These are phyloP conservation scores for Taxidea taxus DNA, from an alignment of 2,113 vertebrate genomes.

Conservation along the genomic window DNA sequence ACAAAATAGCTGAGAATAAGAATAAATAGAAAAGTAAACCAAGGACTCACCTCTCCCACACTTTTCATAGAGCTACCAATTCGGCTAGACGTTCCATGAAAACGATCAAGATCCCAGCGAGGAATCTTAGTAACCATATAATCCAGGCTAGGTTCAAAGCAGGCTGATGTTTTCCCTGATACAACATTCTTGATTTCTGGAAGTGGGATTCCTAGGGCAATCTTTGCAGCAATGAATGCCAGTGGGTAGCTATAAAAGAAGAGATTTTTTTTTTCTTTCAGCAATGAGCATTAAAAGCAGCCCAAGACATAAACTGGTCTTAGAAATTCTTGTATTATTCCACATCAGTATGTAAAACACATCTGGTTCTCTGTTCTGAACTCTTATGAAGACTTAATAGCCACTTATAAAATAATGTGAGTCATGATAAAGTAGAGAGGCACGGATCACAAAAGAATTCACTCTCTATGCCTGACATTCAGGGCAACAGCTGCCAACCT, in stretches of 20 bases:
- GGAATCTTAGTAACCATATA: conserved; percentile 97
- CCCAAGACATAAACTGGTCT: background rate
- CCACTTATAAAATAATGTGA: background rate
- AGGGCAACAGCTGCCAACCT: background rate
- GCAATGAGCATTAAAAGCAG: background rate
- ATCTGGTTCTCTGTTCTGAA: background rate
- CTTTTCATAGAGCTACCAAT: conserved; percentile 98
- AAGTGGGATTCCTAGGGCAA: conserved; percentile 93
- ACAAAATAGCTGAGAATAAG: background rate
- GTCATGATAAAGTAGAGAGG: background rate
- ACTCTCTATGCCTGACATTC: no score
- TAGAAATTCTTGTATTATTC: conserved; percentile 6
- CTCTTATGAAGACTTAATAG: background rate
- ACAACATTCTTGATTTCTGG: conserved; percentile 95
- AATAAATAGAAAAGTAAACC: background rate
- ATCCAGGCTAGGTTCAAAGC: conserved; percentile 96
- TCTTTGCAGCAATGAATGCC: conserved; percentile 96
- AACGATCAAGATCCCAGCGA: conserved; percentile 96
- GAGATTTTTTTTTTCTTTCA: background rate
- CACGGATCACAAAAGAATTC: background rate
- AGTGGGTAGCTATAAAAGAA: conserved; percentile 89
- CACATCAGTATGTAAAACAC: background rate
- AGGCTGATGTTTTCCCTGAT: conserved; percentile 94
- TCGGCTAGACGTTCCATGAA: conserved; percentile 89
- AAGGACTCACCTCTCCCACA: conserved; percentile 91